Conservation (phyloP, 2,797 vertebrate species). For the Melanotaenia boesemani region DNA sequence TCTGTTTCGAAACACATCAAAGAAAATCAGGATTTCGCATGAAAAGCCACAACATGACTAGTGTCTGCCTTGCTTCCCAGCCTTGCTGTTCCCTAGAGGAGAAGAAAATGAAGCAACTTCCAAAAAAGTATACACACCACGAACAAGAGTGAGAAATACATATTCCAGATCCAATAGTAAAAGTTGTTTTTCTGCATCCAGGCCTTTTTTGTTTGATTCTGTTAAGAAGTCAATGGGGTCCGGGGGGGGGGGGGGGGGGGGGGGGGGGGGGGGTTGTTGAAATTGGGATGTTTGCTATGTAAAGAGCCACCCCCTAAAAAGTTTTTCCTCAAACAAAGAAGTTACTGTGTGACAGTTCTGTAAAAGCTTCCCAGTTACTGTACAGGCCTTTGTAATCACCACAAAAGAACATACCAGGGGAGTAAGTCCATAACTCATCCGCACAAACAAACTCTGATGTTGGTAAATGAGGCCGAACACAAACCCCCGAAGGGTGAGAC, state of each 20-base stretch:
- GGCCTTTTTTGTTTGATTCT: slow-evolving; percentile 67
- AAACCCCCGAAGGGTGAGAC: slow-evolving; percentile 65
- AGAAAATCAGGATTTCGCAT: slow-evolving; percentile 61
- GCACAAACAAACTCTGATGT: slow-evolving; percentile 84
- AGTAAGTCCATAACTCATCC: slow-evolving; percentile 83
- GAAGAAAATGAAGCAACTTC: slow-evolving; percentile 65
- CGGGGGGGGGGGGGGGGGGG: slow-evolving; percentile 60
- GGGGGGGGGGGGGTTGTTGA: slow-evolving; percentile 18
- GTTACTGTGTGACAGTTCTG: slow-evolving; percentile 69
- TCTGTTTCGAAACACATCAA: slow-evolving; percentile 71
- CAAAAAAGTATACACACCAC: slow-evolving; percentile 64
- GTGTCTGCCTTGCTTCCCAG: slow-evolving; percentile 28
- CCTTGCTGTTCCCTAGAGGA: slow-evolving; percentile 33
- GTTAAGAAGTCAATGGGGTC: slow-evolving; percentile 56
- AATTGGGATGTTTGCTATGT: slow-evolving; percentile 57
- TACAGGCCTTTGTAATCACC: slow-evolving; percentile 79
- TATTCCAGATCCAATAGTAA: slow-evolving; percentile 67
- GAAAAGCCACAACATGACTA: slow-evolving; percentile 68
- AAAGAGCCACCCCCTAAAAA: slow-evolving; percentile 73
- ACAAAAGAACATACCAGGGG: slow-evolving; percentile 81
- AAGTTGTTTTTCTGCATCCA: slow-evolving; percentile 56
- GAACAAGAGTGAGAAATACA: slow-evolving; percentile 72
- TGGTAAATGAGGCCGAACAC: slow-evolving; percentile 80
- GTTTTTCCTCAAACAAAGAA: slow-evolving; percentile 69
- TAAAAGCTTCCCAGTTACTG: slow-evolving; percentile 66